Evolutionary conservation across 2,113 vertebrate genomes (phyloP), one percentile per base, ranked within the genome.

Genomic region (Dipodomys merriami): DNA sequence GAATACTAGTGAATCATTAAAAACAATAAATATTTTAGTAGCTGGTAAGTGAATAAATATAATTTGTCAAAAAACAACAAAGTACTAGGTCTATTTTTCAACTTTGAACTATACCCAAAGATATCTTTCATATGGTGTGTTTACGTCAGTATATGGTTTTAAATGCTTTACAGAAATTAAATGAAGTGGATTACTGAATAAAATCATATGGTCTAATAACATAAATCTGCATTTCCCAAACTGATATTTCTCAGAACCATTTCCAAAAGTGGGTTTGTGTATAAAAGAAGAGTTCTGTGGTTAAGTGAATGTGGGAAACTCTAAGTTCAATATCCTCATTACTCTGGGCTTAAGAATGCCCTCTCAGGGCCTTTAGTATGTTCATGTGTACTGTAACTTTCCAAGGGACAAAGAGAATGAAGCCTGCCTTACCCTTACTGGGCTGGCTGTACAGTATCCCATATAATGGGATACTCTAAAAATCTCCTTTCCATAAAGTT

Each of bases 141-240:
- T 96, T 96, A 97, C 83, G 91, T 97, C 90, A 96, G 92, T 16
- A 62, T 60, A 89, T 88, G 64, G 78, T 53, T 96, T 95, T 91
- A 94, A 96, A 83, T 89, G 88, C 30, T 86, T 79, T 94, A 93
- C 84, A 87, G 76, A 96, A 83, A 83, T 94, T 78, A 95, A 95
- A 76, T 85, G 84, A 95, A 95, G 85, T 79, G 46, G 96, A 91
- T 80, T 95, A 79, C 90, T 95, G 91, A 96, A 93, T 90, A 82
- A 64, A 95, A 82, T 91, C 95, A 95, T 95, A 93, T 84, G 95
- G 80, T 39, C 86, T 92, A 94, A 82, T 74, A 95, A 94, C 65
- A 93, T 67, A 94, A 94, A 94, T 91, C 92, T 95, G 95, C 92
- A 96, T 95, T 96, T 96, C 90, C 85, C 92, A 95, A 95, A 94